Evolutionary conservation across 2,888 invertebrate genomes (phyloP).

Genomic region (Anthophora plumipes): DNA sequence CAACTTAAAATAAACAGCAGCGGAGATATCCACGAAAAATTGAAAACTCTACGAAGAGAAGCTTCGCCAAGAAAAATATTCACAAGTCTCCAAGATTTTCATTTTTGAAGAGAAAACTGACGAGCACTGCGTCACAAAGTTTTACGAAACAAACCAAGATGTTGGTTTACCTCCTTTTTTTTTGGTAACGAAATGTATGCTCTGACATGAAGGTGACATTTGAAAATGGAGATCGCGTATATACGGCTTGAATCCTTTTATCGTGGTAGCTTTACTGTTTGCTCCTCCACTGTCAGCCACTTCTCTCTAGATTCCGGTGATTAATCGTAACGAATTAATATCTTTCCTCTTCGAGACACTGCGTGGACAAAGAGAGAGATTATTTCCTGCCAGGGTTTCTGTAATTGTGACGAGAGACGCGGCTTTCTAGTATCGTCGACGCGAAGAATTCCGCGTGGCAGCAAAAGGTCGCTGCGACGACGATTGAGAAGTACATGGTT

Average conservation of each 20-base stretch:
- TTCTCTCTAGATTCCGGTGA: constrained; percentile 40
- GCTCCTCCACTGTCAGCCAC: not conserved
- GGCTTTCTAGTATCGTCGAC: constrained; percentile 11
- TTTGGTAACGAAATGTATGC: constrained; percentile 22
- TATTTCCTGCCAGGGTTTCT: constrained; percentile 24
- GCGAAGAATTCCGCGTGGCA: constrained; percentile 19
- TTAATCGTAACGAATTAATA: constrained; percentile 69
- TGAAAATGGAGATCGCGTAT: constrained; percentile 38
- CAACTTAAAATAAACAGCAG: not conserved
- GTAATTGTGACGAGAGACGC: constrained; percentile 27
- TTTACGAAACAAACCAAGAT: constrained; percentile 36
- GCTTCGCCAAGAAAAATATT: constrained; percentile 11
- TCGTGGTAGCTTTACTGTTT: constrained; percentile 38
- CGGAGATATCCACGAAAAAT: not conserved
- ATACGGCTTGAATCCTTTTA: constrained; percentile 62
- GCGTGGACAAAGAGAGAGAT: constrained; percentile 32
- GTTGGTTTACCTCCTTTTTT: constrained; percentile 39
- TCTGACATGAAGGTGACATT: constrained; percentile 30
- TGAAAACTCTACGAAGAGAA: not conserved
- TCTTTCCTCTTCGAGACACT: constrained; percentile 20
- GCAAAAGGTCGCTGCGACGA: constrained; percentile 18
- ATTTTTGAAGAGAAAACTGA: not conserved
- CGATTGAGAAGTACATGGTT: constrained; percentile 31
- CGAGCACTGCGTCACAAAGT: not conserved
- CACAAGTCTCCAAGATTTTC: constrained; percentile 15